phyloP scores from a whole-genome alignment of 2,888 invertebrate species.

The Chironomus tentans region DNA sequence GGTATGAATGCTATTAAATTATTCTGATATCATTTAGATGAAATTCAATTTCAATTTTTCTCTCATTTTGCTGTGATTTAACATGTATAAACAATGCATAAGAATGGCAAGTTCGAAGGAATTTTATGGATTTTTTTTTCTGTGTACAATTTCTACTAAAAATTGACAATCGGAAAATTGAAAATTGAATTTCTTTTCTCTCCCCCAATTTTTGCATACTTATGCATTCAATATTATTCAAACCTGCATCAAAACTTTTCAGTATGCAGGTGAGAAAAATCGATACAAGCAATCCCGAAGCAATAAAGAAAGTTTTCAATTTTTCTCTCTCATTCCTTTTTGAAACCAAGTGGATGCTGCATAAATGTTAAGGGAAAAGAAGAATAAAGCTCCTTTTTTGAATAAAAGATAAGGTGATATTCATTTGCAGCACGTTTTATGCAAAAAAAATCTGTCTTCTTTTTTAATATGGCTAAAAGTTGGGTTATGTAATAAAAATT shows the following conservation, averaged over 20 bases:
- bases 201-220: neutral
- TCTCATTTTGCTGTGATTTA: neutral
- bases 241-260: neutral
- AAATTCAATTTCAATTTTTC: conserved; percentile 6
- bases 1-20: neutral
- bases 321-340: neutral
- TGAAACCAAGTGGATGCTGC: too few relatives aligned
- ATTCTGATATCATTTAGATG: conserved; percentile 3
- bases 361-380: too few relatives aligned
- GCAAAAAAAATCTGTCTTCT: too few relatives aligned
- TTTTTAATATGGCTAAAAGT: too few relatives aligned
- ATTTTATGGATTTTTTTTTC: neutral
- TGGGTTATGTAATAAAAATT: too few relatives aligned
- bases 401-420: too few relatives aligned
- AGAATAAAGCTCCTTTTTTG: too few relatives aligned
- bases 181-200: neutral
- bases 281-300: conserved; percentile 13
- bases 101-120: neutral
- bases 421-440: too few relatives aligned
- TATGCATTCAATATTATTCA: neutral
- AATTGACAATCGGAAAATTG: conserved; percentile 1
- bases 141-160: neutral
- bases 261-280: conserved; percentile 18
- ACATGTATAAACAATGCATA: conserved; percentile 2
- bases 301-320: neutral